Percentiles rank a stretch among this genome's conserved stretches.
Evolutionary conservation across 2,888 invertebrate genomes (phyloP).

Genomic region (Anoplius nigerrimus): DNA sequence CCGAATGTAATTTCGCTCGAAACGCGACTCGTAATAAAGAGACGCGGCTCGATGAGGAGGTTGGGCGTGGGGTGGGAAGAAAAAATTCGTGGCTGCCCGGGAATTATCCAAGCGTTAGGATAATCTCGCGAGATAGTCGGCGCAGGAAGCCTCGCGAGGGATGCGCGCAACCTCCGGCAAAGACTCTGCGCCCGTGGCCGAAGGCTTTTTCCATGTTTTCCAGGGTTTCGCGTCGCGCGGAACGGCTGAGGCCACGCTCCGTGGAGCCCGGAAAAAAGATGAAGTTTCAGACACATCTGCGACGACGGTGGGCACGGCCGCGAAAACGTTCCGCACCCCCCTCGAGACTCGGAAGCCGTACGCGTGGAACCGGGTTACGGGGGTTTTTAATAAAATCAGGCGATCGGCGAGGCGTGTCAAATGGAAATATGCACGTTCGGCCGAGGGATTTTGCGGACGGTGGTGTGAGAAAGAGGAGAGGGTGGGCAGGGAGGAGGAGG

Average conservation of each 20-base stretch:
- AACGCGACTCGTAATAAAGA: no score
- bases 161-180: neutral
- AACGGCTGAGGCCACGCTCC: constrained; percentile 3
- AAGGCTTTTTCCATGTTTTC: no score
- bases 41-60: no score
- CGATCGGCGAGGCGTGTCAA: constrained; percentile 57
- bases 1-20: no score
- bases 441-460: constrained; percentile 61
- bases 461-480: neutral
- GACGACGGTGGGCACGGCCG: constrained; percentile 2
- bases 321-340: constrained; percentile 1
- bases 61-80: no score
- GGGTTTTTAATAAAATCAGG: constrained; percentile 62
- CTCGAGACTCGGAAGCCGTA: constrained; percentile 21
- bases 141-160: no score
- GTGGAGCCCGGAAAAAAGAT: neutral
- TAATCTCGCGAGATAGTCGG: no score
- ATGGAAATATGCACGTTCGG: constrained; percentile 65
- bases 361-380: constrained; percentile 54
- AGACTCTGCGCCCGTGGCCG: constrained; percentile 18
- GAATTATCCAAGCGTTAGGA: no score
- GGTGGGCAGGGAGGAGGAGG: neutral
- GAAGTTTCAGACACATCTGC: constrained; percentile 7
- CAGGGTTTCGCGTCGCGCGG: neutral
- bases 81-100: no score